A percentile compares a stretch with the other conserved stretches of the same genome.
phyloP scores from a whole-genome alignment of 2,888 invertebrate genomes.

The Limnephilus marmoratus region DNA sequence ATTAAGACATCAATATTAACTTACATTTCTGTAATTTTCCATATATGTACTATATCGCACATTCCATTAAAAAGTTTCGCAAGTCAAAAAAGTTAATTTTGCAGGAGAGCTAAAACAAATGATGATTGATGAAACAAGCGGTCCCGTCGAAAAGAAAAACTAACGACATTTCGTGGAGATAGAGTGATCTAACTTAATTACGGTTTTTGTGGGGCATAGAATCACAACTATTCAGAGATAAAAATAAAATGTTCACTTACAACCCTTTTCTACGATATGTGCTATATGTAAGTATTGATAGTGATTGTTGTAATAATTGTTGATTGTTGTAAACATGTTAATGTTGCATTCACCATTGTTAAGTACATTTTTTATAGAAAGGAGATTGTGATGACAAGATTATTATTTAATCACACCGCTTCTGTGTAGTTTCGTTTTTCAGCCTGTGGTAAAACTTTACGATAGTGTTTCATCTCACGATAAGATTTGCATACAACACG shows the following conservation, averaged over 20 bases:
- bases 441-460: neutral
- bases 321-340: neutral
- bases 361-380: neutral
- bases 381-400: neutral
- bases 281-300: neutral
- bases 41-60: too few species aligned
- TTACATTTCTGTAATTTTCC: too few species aligned
- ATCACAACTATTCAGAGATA: too few species aligned
- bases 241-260: neutral
- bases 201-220: too few species aligned
- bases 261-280: neutral
- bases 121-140: too few species aligned
- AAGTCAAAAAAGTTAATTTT: too few species aligned
- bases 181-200: too few species aligned
- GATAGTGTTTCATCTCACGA: constrained; percentile 17
- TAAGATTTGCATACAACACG: neutral
- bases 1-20: too few species aligned
- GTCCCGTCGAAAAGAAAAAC: too few species aligned
- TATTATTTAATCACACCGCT: neutral
- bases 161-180: too few species aligned
- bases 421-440: neutral
- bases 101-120: too few species aligned
- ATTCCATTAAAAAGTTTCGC: too few species aligned
- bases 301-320: neutral
- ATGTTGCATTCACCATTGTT: neutral